Conservation (phyloP, 2,113 vertebrate species). For the Tychaedon coryphoeus region DNA sequence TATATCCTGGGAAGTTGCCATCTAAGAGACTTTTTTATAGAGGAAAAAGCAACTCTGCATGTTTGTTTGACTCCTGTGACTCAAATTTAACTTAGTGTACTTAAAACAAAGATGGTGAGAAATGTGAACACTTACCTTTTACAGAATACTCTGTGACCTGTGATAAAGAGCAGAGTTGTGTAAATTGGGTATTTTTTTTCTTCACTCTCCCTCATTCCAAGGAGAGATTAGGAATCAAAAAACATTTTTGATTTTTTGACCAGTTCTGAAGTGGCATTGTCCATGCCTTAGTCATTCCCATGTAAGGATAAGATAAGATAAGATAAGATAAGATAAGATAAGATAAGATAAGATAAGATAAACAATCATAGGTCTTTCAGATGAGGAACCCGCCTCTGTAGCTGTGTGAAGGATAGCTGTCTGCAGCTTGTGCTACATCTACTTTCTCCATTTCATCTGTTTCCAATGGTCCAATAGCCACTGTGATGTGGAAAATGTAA, state of each 20-base stretch:
- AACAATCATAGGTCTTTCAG: not conserved
- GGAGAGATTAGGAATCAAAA: not conserved
- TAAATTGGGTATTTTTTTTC: not conserved
- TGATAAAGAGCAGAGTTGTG: not conserved
- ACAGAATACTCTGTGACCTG: not conserved
- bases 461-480: not conserved
- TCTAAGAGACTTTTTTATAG: not conserved
- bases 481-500: not conserved
- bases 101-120: not conserved
- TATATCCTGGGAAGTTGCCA: not conserved
- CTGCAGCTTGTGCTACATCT: not conserved
- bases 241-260: rapidly evolving
- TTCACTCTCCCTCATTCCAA: not conserved
- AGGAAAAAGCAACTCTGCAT: not conserved
- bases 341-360: not conserved
- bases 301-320: not conserved
- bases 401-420: not conserved
- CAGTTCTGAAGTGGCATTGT: not conserved
- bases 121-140: not conserved
- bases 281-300: not conserved
- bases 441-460: not conserved
- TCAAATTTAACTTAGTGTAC: not conserved
- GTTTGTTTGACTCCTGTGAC: not conserved
- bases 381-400: not conserved
- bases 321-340: not conserved